A percentile compares a stretch with the other conserved stretches of the same genome.
These are phyloP conservation scores for Ectobius pallidus DNA, from an alignment of 2,888 invertebrate species.

Conservation along the genomic window DNA sequence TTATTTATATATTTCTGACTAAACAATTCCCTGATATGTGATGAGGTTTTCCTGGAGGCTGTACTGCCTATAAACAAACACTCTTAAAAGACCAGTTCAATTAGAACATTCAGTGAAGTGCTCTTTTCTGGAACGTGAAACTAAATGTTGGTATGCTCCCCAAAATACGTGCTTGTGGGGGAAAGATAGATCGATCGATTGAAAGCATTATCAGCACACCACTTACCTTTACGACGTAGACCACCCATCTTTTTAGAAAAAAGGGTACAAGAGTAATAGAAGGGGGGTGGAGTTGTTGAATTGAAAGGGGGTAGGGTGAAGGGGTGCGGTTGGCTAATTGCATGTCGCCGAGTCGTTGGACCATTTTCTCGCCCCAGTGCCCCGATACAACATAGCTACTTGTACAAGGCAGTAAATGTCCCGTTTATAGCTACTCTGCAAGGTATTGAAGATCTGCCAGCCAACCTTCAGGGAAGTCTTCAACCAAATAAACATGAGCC, in stretches of 20 bases:
- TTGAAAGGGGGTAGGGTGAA: background rate
- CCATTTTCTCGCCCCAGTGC: slow-evolving; percentile 11
- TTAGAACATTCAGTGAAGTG: no score
- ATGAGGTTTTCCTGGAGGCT: no score
- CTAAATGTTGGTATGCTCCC: no score
- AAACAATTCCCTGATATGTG: no score
- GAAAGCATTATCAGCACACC: background rate
- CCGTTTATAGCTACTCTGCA: background rate
- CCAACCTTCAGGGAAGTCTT: background rate
- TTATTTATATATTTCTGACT: no score
- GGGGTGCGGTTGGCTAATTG: slow-evolving; percentile 23
- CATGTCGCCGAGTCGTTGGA: slow-evolving; percentile 24
- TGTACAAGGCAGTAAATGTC: slow-evolving; percentile 9
- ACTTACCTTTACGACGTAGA: slow-evolving; percentile 12
- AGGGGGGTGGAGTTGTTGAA: background rate
- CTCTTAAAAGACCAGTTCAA: no score
- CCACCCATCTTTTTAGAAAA: slow-evolving; percentile 1
- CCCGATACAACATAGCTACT: background rate
- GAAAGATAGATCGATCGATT: background rate
- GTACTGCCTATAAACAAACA: no score
- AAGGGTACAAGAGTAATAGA: background rate
- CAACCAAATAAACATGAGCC: slow-evolving; percentile 9
- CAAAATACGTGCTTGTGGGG: no score
- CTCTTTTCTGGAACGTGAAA: no score
- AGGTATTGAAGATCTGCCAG: slow-evolving; percentile 3